These are phyloP conservation scores for Lates japonicus DNA, from an alignment of 2,797 vertebrate species.

Conservation along the genomic window DNA sequence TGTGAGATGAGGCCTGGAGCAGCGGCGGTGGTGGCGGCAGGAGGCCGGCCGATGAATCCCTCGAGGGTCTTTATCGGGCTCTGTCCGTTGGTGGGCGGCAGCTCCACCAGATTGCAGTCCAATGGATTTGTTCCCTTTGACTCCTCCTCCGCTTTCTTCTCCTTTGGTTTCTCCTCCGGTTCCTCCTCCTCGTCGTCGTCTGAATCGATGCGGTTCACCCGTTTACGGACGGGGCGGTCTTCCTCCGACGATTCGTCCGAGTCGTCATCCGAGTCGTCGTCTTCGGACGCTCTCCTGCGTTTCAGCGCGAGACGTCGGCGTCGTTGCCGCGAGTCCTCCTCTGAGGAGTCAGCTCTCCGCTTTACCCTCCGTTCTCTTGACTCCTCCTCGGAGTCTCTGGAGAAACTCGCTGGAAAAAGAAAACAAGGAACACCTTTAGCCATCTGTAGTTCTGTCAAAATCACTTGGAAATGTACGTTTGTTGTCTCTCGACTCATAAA, in stretches of 20 bases:
- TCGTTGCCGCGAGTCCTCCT: conserved; percentile 76
- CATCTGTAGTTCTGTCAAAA: not conserved
- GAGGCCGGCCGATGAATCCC: conserved; percentile 86
- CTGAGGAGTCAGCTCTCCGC: conserved; percentile 74
- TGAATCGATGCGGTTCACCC: conserved; percentile 94
- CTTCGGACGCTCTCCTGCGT: conserved; percentile 89
- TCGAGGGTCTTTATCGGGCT: conserved; percentile 90
- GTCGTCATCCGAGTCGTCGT: conserved; percentile 87
- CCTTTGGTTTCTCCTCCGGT: conserved; percentile 73
- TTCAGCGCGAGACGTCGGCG: conserved; percentile 79
- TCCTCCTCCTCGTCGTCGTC: conserved; percentile 88
- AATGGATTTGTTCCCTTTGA: conserved; percentile 89
- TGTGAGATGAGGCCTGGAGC: conserved; percentile 47
- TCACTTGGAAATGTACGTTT: not conserved
- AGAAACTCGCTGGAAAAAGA: conserved; percentile 76
- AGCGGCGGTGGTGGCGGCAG: conserved; percentile 25
- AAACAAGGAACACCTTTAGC: conserved; percentile 2
- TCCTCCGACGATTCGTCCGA: conserved; percentile 88
- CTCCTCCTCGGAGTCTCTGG: conserved; percentile 81
- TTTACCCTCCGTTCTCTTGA: conserved; percentile 67
- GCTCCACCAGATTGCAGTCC: conserved; percentile 89
- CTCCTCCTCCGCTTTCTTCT: conserved; percentile 83
- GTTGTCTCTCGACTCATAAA: too few relatives aligned
- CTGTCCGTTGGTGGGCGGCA: conserved; percentile 94
- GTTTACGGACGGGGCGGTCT: conserved; percentile 91